These are phyloP conservation scores for Plutomurus gul DNA, from an alignment of 1,140 invertebrate species.

Conservation along the genomic window DNA sequence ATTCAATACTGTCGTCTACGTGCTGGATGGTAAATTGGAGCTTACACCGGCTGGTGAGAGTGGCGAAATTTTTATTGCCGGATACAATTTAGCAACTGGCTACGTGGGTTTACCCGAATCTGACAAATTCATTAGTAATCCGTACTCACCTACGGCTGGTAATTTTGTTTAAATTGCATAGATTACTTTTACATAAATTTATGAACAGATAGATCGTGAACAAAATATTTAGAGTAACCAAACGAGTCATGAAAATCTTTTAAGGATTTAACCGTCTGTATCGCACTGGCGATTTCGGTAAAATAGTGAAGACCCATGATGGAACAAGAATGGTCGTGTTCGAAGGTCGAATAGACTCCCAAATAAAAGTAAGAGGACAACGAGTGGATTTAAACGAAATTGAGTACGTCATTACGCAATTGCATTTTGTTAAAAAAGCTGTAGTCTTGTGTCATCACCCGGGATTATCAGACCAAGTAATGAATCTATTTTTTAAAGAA, in stretches of 20 bases:
- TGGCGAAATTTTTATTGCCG: slow-evolving; percentile 79
- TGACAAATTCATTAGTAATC: slow-evolving; percentile 74
- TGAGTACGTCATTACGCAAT: slow-evolving; percentile 67
- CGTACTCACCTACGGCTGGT: slow-evolving; percentile 64
- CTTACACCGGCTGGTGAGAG: slow-evolving; percentile 70
- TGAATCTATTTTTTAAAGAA: background rate
- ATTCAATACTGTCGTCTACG: slow-evolving; percentile 77
- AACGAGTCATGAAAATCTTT: background rate
- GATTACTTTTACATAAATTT: background rate
- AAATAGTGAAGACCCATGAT: slow-evolving; percentile 66
- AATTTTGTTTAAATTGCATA: background rate
- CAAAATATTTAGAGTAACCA: background rate
- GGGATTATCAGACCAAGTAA: slow-evolving; percentile 68
- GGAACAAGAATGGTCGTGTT: slow-evolving; percentile 62
- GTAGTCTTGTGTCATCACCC: slow-evolving; percentile 79
- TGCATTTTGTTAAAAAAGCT: slow-evolving; percentile 66
- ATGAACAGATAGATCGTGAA: background rate
- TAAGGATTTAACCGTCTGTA: slow-evolving; percentile 62
- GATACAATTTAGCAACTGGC: slow-evolving; percentile 74
- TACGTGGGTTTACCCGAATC: slow-evolving; percentile 75
- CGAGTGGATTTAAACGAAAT: slow-evolving; percentile 82
- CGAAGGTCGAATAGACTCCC: slow-evolving; percentile 81
- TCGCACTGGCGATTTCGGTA: slow-evolving; percentile 81
- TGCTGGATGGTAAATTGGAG: slow-evolving; percentile 72
- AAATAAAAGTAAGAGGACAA: slow-evolving; percentile 84